These are phyloP conservation scores for Pangasius larnaudii DNA, from an alignment of 2,797 vertebrate genomes.

Conservation along the genomic window DNA sequence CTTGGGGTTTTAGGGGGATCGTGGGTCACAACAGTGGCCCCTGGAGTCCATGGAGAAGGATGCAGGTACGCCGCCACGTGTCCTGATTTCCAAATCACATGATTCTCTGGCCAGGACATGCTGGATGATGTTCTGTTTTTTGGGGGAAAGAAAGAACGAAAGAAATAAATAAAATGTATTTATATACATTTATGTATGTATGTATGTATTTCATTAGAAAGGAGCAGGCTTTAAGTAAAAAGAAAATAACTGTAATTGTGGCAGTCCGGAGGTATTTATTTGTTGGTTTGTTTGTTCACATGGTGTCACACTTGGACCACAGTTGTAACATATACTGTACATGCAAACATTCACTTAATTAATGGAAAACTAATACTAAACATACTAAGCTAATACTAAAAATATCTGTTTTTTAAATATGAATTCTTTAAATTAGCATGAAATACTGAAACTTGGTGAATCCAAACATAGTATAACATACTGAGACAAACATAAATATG, in stretches of 20 bases:
- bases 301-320: not conserved
- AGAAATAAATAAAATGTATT: not conserved
- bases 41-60: constrained; percentile 75
- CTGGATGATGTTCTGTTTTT: constrained; percentile 63
- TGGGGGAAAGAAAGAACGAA: not conserved
- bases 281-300: not conserved
- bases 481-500: not conserved
- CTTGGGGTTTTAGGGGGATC: constrained; percentile 17
- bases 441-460: not conserved
- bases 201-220: not conserved
- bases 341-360: not conserved
- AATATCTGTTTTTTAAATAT: not conserved
- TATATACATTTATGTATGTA: not conserved
- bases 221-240: not conserved
- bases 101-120: constrained; percentile 21
- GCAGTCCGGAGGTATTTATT: not conserved
- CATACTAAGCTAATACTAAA: not conserved
- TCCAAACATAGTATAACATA: too few relatives aligned
- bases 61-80: constrained; percentile 73
- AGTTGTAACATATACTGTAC: not conserved
- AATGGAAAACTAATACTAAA: not conserved
- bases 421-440: not conserved
- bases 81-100: constrained; percentile 72
- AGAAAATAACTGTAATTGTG: not conserved
- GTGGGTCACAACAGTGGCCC: constrained; percentile 69